Percentiles rank a stretch among this genome's conserved stretches.
Conservation (phyloP, 2,113 vertebrate species). For the Rhizomys pruinosus region DNA sequence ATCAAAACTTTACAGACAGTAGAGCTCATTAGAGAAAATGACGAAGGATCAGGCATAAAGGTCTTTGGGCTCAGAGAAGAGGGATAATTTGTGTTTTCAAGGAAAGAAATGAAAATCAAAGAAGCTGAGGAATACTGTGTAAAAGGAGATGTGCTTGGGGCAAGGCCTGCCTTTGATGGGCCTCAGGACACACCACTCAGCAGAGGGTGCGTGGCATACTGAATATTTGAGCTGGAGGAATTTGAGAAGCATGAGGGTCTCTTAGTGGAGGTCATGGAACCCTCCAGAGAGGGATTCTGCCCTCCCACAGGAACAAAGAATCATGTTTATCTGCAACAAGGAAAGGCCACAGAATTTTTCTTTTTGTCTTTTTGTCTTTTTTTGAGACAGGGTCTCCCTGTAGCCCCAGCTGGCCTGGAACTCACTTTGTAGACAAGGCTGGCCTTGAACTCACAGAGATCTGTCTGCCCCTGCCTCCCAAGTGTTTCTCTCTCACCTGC, state of each 20-base stretch:
- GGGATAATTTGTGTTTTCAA: no score
- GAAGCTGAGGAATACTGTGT: background rate
- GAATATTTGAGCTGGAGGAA: background rate
- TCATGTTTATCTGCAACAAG: background rate
- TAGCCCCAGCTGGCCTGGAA: no score
- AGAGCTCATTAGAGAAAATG: background rate
- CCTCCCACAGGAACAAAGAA: background rate
- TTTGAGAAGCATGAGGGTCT: background rate
- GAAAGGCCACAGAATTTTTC: background rate
- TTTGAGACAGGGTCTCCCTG: no score
- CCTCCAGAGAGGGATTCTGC: no score
- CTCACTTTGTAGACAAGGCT: no score
- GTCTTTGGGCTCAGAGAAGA: background rate
- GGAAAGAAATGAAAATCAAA: background rate
- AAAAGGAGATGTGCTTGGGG: background rate
- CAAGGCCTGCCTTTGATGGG: background rate
- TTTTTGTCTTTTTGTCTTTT: no score
- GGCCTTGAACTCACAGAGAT: no score
- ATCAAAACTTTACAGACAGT: background rate
- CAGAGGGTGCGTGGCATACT: background rate
- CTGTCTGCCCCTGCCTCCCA: no score
- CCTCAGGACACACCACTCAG: background rate
- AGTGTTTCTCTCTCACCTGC: no score
- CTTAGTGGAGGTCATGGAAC: background rate
- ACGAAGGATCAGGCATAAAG: background rate